Conservation (phyloP, 1,140 invertebrate genomes). For the Eupeodes corollae region DNA sequence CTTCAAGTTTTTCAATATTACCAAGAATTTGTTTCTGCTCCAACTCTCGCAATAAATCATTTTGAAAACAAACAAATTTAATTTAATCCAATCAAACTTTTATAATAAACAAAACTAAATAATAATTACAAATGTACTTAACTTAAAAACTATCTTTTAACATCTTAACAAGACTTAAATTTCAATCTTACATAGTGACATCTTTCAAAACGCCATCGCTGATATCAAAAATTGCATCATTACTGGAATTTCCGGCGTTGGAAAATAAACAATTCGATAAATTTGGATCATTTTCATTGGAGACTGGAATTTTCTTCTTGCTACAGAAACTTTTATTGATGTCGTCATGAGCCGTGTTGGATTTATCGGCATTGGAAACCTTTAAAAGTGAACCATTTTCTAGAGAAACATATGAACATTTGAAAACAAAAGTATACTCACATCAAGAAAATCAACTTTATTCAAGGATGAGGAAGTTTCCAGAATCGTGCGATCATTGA, state of each 20-base stretch:
- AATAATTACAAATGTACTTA: too few species aligned
- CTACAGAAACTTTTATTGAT: background rate
- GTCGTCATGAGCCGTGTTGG: too few species aligned
- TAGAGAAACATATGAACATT: background rate
- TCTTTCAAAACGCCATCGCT: slow-evolving; percentile 29
- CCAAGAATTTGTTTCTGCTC: too few species aligned
- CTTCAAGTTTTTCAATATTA: too few species aligned
- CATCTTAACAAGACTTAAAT: too few species aligned
- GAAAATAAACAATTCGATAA: background rate
- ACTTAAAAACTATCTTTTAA: too few species aligned
- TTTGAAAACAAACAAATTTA: too few species aligned
- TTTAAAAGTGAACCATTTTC: slow-evolving; percentile 1
- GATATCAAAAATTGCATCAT: slow-evolving; percentile 19
- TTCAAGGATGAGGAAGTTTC: too few species aligned
- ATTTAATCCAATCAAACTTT: too few species aligned
- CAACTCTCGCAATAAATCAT: too few species aligned
- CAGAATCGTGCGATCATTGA: slow-evolving; percentile 14
- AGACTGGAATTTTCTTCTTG: background rate
- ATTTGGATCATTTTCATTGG: slow-evolving; percentile 10
- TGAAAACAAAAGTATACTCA: background rate
- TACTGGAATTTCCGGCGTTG: slow-evolving; percentile 2
- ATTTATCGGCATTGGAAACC: too few species aligned
- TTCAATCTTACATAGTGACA: slow-evolving; percentile 15
- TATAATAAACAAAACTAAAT: too few species aligned
- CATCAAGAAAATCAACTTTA: slow-evolving; percentile 5